Base-by-base conservation (phyloP, 2,888 invertebrate genomes). In the Nymphalis polychloros region DNA sequence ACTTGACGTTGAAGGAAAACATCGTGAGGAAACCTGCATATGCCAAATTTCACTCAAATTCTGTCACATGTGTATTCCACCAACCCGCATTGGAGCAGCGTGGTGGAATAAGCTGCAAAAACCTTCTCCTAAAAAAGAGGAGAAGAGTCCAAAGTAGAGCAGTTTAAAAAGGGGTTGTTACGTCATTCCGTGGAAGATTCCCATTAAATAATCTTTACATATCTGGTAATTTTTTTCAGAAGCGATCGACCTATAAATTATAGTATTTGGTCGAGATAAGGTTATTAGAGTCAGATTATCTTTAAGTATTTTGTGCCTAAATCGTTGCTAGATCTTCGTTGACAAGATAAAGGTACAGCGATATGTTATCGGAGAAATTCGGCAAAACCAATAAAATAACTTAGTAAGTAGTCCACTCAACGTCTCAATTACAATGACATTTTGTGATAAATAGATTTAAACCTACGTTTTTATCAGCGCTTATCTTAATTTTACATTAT, bases 301-400 rank as follows among this genome's bases (percentile, higher is more conserved):
- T 19, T 57, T 17, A 35, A 57, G 57, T 57, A 17, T 49, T 61
- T 61, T 47, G 35, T 47, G 49, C 46, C n/a, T 41, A 49, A 67
- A 64, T 67, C 55, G 52, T 61, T 8, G 66, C 64, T 53, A 67
- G 66, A 68, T 73, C 50, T 17, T 20, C 48, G 49, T 47, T 50
- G 61, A 60, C 72, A 64, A 48, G 72, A 57, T 57, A 57, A 27
- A 13, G 16, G 53, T 13, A 8, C 35, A 64, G 69, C 50, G 74
- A 73, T 74, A 74, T 23, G 47, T 57, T 74, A 74, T 74, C 74
- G 61, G 50, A 61, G 67, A 72, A 71, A 73, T 67, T 73, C 68
- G 71, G 68, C 64, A 67, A 68, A 72, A 69, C 60, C 69, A 70
- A 73, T 67, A 67, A 61, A 67, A 41, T 41, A 13, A 41, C 41